phyloP scores from a whole-genome alignment of 2,797 vertebrate species.

The Limnodromus scolopaceus region DNA sequence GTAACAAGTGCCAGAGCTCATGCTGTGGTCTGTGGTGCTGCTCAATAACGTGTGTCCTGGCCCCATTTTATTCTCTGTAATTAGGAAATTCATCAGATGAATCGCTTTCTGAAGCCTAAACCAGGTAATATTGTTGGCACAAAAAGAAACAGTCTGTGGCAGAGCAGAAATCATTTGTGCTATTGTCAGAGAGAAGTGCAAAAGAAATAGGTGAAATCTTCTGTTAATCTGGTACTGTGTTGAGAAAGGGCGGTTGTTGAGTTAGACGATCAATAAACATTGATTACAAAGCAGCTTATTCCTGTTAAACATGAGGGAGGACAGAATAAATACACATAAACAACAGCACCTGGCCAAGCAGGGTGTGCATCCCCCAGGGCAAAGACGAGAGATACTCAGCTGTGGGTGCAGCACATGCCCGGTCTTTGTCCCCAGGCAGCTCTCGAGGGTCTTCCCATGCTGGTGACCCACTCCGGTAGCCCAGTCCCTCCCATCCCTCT shows the following conservation, averaged over 20 bases:
- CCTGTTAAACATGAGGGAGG: not conserved
- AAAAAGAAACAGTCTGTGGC: not conserved
- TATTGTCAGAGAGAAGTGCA: not conserved
- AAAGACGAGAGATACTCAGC: not conserved
- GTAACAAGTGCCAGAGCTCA: not conserved
- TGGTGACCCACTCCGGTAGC: accelerated
- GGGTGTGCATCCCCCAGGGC: not conserved
- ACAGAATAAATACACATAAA: not conserved
- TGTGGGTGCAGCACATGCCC: accelerated
- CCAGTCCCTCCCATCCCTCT: accelerated
- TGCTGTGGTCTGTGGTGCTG: not conserved
- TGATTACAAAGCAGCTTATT: not conserved
- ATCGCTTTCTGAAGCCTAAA: not conserved
- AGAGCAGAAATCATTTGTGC: not conserved
- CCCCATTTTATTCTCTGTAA: not conserved
- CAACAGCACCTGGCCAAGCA: not conserved
- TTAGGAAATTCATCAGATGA: not conserved
- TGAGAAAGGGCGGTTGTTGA: not conserved
- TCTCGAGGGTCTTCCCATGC: not conserved
- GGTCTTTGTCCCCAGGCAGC: not conserved
- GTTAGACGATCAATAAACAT: not conserved
- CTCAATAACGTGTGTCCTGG: not conserved
- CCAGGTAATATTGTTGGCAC: not conserved
- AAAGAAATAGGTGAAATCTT: not conserved
- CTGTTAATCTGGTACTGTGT: not conserved